phyloP scores from a whole-genome alignment of 37 sponge, comb jelly and placozoan genomes.

The Bolinopsis microptera region DNA sequence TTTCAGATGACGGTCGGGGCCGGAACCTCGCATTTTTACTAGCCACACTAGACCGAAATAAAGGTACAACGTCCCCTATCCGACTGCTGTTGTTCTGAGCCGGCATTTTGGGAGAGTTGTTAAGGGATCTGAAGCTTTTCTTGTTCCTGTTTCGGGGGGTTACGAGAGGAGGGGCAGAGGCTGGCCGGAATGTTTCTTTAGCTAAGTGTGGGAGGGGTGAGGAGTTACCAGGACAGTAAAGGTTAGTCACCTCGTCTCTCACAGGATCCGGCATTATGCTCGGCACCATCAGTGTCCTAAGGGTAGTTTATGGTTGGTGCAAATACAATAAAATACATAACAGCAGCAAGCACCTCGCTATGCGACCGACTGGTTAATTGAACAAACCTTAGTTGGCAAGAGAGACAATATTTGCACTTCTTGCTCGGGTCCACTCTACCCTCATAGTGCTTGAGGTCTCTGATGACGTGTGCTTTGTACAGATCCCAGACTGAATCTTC shows the following conservation, averaged over 20 bases:
- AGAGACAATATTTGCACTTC: constrained; percentile 47
- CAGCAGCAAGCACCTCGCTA: no score
- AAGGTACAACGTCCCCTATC: not conserved
- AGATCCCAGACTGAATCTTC: constrained; percentile 53
- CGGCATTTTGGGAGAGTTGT: not conserved
- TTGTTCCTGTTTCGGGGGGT: not conserved
- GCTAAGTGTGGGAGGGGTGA: constrained; percentile 32
- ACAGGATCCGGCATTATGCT: constrained; percentile 36
- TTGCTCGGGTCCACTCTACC: constrained; percentile 51
- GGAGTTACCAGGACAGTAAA: constrained; percentile 39
- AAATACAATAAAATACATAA: no score
- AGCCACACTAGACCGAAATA: not conserved
- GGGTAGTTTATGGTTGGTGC: no score
- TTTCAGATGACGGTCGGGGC: not conserved
- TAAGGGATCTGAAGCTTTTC: not conserved
- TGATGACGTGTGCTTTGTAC: constrained; percentile 53
- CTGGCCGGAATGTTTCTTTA: constrained; percentile 29
- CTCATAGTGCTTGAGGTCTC: not conserved
- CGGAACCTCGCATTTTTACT: not conserved
- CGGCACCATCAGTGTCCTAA: constrained; percentile 23
- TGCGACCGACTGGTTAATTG: no score
- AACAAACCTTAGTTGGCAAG: constrained; percentile 33
- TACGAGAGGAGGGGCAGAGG: constrained; percentile 56
- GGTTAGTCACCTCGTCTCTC: constrained; percentile 55
- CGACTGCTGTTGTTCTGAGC: not conserved